A percentile compares a stretch with the other conserved stretches of the same genome.
Conservation (phyloP, 1,140 invertebrate species). For the Aricia agestis region DNA sequence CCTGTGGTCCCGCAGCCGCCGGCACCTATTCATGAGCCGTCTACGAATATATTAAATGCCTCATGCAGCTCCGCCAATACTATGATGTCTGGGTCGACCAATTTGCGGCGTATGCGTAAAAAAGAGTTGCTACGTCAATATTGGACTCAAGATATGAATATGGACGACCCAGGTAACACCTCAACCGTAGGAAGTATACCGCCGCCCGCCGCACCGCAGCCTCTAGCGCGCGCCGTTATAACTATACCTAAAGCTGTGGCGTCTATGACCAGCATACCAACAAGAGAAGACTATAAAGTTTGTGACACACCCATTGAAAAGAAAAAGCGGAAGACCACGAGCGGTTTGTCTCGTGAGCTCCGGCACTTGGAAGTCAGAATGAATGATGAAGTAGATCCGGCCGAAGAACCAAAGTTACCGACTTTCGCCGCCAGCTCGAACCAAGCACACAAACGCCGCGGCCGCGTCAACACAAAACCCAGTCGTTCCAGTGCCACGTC, state of each 20-base stretch:
- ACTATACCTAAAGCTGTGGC: conserved; percentile 91
- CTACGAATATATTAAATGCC: conserved; percentile 57
- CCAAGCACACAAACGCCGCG: conserved; percentile 76
- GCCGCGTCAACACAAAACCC: conserved; percentile 65
- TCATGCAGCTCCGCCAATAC: conserved; percentile 46
- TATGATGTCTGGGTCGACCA: conserved; percentile 80
- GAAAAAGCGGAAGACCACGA: conserved; percentile 80
- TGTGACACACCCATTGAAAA: conserved; percentile 81
- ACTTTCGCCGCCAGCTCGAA: conserved; percentile 41
- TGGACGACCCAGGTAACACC: conserved; percentile 80
- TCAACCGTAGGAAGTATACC: conserved; percentile 74
- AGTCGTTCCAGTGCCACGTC: conserved; percentile 46
- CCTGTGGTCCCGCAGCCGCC: conserved; percentile 77
- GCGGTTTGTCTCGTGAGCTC: conserved; percentile 75
- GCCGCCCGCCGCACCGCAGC: conserved; percentile 78
- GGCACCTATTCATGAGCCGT: conserved; percentile 71
- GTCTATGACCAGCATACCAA: conserved; percentile 89
- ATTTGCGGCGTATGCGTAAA: conserved; percentile 90
- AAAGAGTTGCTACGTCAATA: conserved; percentile 89
- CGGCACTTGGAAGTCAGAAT: conserved; percentile 71
- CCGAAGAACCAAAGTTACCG: conserved; percentile 60
- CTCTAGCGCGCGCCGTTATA: conserved; percentile 83
- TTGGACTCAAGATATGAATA: conserved; percentile 91
- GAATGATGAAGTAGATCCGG: conserved; percentile 64
- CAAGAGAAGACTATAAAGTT: conserved; percentile 87